phyloP scores from a whole-genome alignment of 1,140 invertebrate species.

The Antheraea pernyi region DNA sequence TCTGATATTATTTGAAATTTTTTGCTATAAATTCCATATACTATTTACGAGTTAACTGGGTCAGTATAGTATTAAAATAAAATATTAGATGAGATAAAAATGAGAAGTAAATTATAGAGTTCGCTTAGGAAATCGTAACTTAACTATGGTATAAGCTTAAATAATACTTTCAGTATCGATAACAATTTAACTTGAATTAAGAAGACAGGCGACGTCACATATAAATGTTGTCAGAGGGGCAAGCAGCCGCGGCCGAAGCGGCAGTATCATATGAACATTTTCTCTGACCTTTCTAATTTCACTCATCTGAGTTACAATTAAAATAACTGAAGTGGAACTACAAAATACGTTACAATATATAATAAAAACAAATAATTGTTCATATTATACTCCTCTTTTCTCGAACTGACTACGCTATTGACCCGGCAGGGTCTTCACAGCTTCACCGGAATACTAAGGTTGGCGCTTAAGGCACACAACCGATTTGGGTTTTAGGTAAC shows the following conservation, averaged over 20 bases:
- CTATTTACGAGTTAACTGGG: not conserved
- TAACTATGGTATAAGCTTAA: no score
- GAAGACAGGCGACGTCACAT: slow-evolving; percentile 18
- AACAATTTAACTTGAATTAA: not conserved
- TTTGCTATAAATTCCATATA: not conserved
- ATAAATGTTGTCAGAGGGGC: slow-evolving; percentile 13
- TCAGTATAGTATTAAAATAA: no score
- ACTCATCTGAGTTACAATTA: slow-evolving; percentile 23
- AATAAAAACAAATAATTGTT: not conserved
- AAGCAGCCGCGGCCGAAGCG: slow-evolving; percentile 18
- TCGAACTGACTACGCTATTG: no score
- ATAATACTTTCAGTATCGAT: no score
- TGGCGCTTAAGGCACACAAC: no score
- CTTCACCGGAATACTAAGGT: no score
- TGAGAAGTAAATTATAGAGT: no score
- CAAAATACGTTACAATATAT: not conserved
- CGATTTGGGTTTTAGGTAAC: no score
- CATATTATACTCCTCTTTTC: no score
- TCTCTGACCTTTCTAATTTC: slow-evolving; percentile 50
- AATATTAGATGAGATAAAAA: not conserved
- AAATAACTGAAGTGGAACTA: slow-evolving; percentile 8
- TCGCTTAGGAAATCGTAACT: no score
- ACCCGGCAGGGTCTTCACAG: no score
- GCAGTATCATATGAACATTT: slow-evolving; percentile 27
- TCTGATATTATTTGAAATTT: not conserved